phyloP scores from a whole-genome alignment of 1,140 invertebrate genomes.

The Lucilia cuprina region DNA sequence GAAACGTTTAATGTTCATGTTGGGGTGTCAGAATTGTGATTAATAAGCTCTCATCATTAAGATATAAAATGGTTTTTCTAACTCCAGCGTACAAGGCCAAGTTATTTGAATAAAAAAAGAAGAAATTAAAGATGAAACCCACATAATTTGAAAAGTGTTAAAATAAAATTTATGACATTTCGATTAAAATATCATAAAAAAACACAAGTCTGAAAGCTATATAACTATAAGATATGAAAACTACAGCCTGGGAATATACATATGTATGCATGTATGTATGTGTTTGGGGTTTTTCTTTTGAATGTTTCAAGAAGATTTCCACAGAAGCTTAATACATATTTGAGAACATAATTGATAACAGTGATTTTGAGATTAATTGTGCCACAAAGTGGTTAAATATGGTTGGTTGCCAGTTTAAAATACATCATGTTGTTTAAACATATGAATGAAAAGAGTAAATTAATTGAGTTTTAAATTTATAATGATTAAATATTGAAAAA shows the following conservation, averaged over 20 bases:
- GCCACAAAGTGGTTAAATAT: neutral
- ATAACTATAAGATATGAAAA: neutral
- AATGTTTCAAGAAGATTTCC: neutral
- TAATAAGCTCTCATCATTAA: constrained; percentile 32
- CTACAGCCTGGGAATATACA: neutral
- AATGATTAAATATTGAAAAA: neutral
- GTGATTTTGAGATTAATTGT: neutral
- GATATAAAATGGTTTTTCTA: too few relatives aligned
- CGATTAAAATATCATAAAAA: constrained; percentile 7
- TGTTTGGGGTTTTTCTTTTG: too few relatives aligned
- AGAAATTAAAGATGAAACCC: neutral
- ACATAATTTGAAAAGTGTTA: neutral
- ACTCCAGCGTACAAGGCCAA: too few relatives aligned
- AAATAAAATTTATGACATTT: neutral
- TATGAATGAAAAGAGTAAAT: neutral
- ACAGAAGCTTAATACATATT: neutral
- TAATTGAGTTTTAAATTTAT: neutral
- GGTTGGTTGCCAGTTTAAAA: too few relatives aligned
- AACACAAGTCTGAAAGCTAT: neutral
- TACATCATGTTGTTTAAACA: neutral
- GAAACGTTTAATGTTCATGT: constrained; percentile 12
- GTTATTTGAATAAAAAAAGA: neutral
- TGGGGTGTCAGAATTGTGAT: constrained; percentile 31
- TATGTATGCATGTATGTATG: too few relatives aligned
- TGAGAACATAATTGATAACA: neutral